Evolutionary conservation across 2,797 vertebrate species (phyloP), one percentile per base, ranked within the genome.

Genomic region (Euphonia xanthogaster): DNA sequence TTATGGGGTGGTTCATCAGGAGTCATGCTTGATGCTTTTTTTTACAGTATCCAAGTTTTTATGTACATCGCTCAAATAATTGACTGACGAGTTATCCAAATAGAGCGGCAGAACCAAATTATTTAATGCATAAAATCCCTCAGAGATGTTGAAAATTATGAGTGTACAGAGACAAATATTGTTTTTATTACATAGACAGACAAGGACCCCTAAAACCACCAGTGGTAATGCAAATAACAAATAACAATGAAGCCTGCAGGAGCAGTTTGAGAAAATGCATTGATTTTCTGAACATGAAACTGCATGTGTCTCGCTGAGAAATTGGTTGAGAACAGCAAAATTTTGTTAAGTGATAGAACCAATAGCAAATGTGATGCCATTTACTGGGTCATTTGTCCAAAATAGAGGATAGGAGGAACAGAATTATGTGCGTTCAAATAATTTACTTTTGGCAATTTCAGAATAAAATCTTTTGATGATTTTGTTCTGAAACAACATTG

Each of bases 71-170:
- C 47, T 73, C 55, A 51, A 45, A 91, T 20, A 81, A 88, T 68
- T 93, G 95, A 82, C 48, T 77, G 93, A 88, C 61, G 48, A 78
- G 62, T 82, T 86, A 91, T 76, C 58, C 71, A 85, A 93, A 82
- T 5, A 55, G 55, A 91, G 70, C 37, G 79, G 50, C 60, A 94
- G 67, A 83, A 81, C 27, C 8, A 12, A 90, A 68, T 71, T 73
- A 86, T 91, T 96, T 79, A 54, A 50, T 53, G 22, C 53, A 71
- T 61, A 73, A 82, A 86, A 92, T 61, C 83, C 31, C 48, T 82
- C 35, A 30, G 81, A 93, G 68, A 82, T 55, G 20, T 27, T 89
- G 58, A 94, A 95, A 96, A 92, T 44, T 1, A 39, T 68, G 58
- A 82, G 21, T 23, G 79, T 90, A 90, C 47, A 68, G 72, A 88